Evolutionary conservation across 1,140 invertebrate species (phyloP), one percentile per base, ranked within the genome.

Genomic region (Bombus consobrinus): DNA sequence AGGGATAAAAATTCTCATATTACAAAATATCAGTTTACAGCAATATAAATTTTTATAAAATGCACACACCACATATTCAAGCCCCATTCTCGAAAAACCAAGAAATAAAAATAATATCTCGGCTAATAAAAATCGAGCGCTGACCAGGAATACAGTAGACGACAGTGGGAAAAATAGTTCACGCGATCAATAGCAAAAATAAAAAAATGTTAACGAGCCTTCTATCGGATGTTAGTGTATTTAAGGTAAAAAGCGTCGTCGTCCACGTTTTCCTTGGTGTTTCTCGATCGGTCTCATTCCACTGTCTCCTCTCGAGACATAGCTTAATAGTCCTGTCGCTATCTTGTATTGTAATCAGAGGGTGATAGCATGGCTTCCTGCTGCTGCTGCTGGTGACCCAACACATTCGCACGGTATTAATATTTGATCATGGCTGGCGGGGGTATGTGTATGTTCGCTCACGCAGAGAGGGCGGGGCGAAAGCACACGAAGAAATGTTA

Each of bases 271-370:
- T 72, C 43, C 81, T 85, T 83, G n/a, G 28, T 79, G 72, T 37
- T 87, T 81, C 74, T 53, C 66, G 43, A 18, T 43, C 32, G 22
- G 32, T 41, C 71, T 32, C 62, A 41, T 76, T n/a, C 76, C 53
- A 66, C 32, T 73, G 34, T 82, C 69, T 69, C 32, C n/a, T 84
- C 81, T 71, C 68, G 75, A 89, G 77, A 88, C 84, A 79, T 57
- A 77, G 74, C 72, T 62, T 90, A 90, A 87, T 89, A 90, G 73
- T 81, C 78, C 80, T 72, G 75, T 80, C 75, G 79, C 79, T 90
- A 88, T 88, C 86, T 90, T 62, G 71, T 73, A 84, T 90, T 86
- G 82, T 88, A 90, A 90, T 90, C 89, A 62, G 71, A 74, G 79
- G 83, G 62, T 88, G 69, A 59, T 89, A 84, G 69, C 74, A 88